phyloP scores from a whole-genome alignment of 2,113 vertebrate genomes.

The Lipotes vexillifer region DNA sequence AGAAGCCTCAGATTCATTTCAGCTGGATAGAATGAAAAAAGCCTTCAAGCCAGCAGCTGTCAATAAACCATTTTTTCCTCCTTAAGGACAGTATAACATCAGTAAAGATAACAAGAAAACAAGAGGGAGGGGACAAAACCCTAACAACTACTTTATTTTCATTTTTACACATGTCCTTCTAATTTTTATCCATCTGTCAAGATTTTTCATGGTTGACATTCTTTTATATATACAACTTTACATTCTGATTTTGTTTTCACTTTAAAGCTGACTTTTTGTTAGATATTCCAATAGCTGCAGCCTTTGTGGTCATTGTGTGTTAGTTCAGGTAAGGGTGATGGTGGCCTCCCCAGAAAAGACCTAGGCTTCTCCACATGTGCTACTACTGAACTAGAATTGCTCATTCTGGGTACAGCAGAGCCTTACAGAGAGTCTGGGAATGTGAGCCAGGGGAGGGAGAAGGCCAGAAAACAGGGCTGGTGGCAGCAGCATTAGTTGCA shows the following conservation, averaged over 20 bases:
- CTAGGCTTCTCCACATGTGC: not conserved
- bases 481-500: fast-evolving
- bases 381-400: not conserved
- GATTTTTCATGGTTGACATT: slow-evolving; percentile 5
- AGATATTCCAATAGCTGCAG: not conserved
- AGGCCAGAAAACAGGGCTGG: not conserved
- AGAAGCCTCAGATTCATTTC: slow-evolving; percentile 64
- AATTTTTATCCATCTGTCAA: slow-evolving; percentile 39
- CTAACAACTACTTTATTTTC: slow-evolving; percentile 32
- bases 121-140: not conserved
- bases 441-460: not conserved
- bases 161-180: slow-evolving; percentile 16
- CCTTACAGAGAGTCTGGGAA: not conserved
- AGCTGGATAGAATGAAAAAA: slow-evolving; percentile 58
- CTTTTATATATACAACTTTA: slow-evolving; percentile 30
- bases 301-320: not conserved
- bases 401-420: not conserved
- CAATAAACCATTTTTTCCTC: slow-evolving; percentile 18
- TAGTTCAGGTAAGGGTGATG: not conserved
- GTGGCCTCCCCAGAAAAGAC: not conserved
- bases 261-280: not conserved
- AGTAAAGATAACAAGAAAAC: slow-evolving; percentile 43
- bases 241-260: not conserved
- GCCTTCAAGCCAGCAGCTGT: slow-evolving; percentile 55
- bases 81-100: slow-evolving; percentile 36